Conservation (phyloP, 2,113 vertebrate species). For the Salvelinus fontinalis region DNA sequence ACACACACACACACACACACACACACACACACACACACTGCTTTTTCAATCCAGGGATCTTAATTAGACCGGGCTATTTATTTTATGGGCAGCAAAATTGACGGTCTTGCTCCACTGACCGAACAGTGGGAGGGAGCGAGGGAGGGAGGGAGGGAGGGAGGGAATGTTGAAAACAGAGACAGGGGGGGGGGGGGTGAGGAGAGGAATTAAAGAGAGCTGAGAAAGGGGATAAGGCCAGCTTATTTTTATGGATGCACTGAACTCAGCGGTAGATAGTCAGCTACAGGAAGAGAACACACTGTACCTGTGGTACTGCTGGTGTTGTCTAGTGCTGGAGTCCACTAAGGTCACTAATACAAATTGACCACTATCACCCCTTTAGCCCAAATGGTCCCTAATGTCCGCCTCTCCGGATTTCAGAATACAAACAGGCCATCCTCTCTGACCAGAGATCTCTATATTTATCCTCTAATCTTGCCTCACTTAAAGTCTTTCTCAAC, state of each 20-base stretch:
- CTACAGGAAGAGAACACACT: too few relatives aligned
- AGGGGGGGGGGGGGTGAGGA: background rate
- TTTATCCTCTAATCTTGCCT: slow-evolving; percentile 42
- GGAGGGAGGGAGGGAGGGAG: background rate
- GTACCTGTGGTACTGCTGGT: too few relatives aligned
- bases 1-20: background rate
- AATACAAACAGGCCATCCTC: slow-evolving; percentile 18
- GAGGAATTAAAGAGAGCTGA: too few relatives aligned
- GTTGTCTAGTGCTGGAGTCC: too few relatives aligned
- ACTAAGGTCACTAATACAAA: too few relatives aligned
- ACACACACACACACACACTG: background rate
- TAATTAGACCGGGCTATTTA: slow-evolving; percentile 73
- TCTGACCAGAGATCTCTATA: slow-evolving; percentile 32
- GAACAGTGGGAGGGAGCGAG: slow-evolving; percentile 13
- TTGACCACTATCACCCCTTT: background rate
- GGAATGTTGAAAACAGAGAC: background rate
- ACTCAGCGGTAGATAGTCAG: too few relatives aligned
- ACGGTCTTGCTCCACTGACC: slow-evolving; percentile 53
- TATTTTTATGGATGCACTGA: too few relatives aligned
- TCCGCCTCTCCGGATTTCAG: slow-evolving; percentile 16
- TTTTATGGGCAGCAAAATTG: slow-evolving; percentile 72
- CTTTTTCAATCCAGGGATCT: slow-evolving; percentile 61
- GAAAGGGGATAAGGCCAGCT: too few relatives aligned
- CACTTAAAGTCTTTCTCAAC: slow-evolving; percentile 24
- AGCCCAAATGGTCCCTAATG: slow-evolving; percentile 4